A percentile compares a stretch with the other conserved stretches of the same genome.
Evolutionary conservation across 2,888 invertebrate genomes (phyloP).

Genomic region (Ochropacha duplaris): DNA sequence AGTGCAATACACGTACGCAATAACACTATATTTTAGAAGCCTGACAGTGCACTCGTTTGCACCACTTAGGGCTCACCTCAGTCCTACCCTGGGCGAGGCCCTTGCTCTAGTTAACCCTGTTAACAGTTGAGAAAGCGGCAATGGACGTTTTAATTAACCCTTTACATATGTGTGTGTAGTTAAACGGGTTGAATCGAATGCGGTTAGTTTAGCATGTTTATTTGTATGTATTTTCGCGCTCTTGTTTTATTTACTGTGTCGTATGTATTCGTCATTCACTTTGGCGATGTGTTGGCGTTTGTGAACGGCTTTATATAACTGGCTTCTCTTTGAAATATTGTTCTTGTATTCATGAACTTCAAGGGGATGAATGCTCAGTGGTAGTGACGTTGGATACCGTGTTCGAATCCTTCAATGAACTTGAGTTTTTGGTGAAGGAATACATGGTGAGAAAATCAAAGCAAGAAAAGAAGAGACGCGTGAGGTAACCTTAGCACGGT

Average conservation of each 20-base stretch:
- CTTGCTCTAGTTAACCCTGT: conserved; percentile 33
- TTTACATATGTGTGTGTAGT: conserved; percentile 25
- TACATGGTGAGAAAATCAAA: no score
- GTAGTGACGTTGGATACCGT: no score
- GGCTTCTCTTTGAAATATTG: not conserved
- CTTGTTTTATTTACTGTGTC: not conserved
- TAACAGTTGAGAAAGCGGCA: conserved; percentile 27
- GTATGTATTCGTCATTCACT: not conserved
- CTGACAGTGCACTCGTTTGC: conserved; percentile 8
- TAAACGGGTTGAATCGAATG: conserved; percentile 24
- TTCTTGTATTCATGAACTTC: not conserved
- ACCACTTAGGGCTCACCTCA: conserved; percentile 14
- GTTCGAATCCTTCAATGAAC: no score
- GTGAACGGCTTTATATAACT: not conserved
- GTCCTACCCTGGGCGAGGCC: conserved; percentile 10
- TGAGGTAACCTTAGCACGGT: no score
- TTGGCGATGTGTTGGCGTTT: not conserved
- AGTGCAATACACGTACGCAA: conserved; percentile 2
- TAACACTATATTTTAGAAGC: conserved; percentile 11
- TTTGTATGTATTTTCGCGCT: not conserved
- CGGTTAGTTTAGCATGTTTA: conserved; percentile 13
- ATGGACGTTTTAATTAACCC: conserved; percentile 64
- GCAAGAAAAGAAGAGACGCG: no score
- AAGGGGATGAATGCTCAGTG: no score
- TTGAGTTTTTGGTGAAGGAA: no score